phyloP scores from a whole-genome alignment of 2,113 vertebrate species.

The Triplophysa dalaica region DNA sequence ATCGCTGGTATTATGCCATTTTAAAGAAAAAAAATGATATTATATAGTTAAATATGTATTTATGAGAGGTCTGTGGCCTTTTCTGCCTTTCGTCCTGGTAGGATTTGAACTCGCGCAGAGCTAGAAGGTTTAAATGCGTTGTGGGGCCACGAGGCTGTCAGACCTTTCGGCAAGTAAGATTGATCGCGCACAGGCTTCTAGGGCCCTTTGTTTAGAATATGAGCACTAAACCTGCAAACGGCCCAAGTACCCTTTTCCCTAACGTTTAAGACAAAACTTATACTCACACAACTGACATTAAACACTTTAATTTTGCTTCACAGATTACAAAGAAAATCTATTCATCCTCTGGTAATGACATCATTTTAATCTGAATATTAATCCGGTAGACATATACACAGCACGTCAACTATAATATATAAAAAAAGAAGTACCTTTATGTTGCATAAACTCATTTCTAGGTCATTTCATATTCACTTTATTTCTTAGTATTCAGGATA shows the following conservation, averaged over 20 bases:
- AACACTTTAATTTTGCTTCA: not conserved
- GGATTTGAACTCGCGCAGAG: conserved; percentile 75
- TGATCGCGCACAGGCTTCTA: conserved; percentile 94
- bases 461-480: not conserved
- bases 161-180: conserved; percentile 99
- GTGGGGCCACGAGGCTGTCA: conserved; percentile 98
- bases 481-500: not conserved
- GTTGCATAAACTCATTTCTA: not conserved
- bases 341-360: too few relatives aligned
- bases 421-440: not conserved
- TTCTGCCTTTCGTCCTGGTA: conserved; percentile 3
- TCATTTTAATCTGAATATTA: not conserved
- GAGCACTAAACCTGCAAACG: conserved; percentile 88
- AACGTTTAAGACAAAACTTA: conserved; percentile 42
- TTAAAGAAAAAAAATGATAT: not conserved
- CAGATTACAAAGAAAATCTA: too few relatives aligned
- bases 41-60: conserved; percentile 46
- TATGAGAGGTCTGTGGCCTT: conserved; percentile 34
- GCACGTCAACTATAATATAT: too few relatives aligned
- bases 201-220: conserved; percentile 98
- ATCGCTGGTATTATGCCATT: conserved; percentile 31
- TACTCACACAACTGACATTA: not conserved
- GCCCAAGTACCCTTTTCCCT: conserved; percentile 71
- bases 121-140: conserved; percentile 99
- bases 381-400: not conserved